These are phyloP conservation scores for Physocephala rufipes DNA, from an alignment of 2,888 invertebrate species.

Conservation along the genomic window DNA sequence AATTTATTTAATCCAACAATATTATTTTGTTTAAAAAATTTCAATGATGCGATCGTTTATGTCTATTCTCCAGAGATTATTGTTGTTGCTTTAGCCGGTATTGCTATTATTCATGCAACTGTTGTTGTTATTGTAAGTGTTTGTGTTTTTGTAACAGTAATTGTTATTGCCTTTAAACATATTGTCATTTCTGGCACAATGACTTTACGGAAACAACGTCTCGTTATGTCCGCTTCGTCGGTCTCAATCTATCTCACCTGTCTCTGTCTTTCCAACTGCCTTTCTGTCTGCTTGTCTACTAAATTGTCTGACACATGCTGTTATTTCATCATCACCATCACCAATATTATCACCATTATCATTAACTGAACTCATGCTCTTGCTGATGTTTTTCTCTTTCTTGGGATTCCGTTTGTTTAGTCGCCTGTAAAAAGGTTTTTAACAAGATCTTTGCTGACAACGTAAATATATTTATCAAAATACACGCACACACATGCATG, in stretches of 20 bases:
- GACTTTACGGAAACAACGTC: background rate
- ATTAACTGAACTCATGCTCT: background rate
- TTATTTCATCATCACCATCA: conserved; percentile 21
- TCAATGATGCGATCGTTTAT: background rate
- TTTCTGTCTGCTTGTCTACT: background rate
- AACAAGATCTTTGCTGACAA: conserved; percentile 22
- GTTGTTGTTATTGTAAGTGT: background rate
- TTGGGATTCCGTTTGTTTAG: background rate
- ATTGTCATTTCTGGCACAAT: conserved; percentile 25
- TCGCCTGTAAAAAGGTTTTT: conserved; percentile 12
- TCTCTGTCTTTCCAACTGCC: background rate
- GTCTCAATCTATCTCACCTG: background rate
- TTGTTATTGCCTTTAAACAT: conserved; percentile 11
- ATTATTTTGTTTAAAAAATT: background rate
- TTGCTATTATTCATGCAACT: background rate
- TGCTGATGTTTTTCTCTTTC: background rate
- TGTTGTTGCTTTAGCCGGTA: too few species aligned
- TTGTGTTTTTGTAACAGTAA: conserved; percentile 7
- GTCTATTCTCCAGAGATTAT: too few species aligned
- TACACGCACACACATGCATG: background rate
- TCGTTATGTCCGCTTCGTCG: background rate
- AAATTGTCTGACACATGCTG: conserved; percentile 3
- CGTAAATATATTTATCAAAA: background rate
- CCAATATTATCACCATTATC: background rate
- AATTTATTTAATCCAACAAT: too few species aligned